These are phyloP conservation scores for Mobula birostris DNA, from an alignment of 2,113 vertebrate genomes.

Conservation along the genomic window DNA sequence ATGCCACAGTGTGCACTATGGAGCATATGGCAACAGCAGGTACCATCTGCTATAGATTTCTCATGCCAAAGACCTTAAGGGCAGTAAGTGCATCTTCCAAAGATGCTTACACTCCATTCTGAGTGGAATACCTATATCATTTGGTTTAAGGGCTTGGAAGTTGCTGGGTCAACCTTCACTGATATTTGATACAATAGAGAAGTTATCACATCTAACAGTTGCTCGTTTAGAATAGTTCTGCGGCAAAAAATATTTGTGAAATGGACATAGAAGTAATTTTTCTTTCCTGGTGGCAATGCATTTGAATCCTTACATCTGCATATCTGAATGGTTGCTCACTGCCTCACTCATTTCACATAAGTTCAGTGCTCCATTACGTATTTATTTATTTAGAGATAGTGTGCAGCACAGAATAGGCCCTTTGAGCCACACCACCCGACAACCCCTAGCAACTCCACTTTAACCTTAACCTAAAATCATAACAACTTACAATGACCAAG, in stretches of 20 bases:
- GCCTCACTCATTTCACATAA: background rate
- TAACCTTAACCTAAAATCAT: too few relatives aligned
- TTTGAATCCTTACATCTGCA: background rate
- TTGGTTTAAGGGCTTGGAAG: background rate
- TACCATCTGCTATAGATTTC: background rate
- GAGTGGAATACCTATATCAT: background rate
- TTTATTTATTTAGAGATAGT: too few relatives aligned
- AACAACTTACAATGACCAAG: too few relatives aligned
- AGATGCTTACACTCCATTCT: background rate
- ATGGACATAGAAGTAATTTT: background rate
- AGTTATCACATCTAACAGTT: background rate
- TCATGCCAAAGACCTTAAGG: conserved; percentile 20
- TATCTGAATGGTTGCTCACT: background rate
- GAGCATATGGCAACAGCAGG: conserved; percentile 17
- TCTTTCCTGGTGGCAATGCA: background rate
- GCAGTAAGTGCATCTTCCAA: background rate
- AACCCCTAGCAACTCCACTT: too few relatives aligned
- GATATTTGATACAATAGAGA: background rate
- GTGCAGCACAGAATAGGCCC: too few relatives aligned
- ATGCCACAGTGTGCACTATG: background rate
- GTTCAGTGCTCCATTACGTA: background rate
- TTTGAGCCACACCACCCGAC: too few relatives aligned
- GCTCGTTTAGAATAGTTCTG: background rate
- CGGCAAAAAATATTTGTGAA: background rate
- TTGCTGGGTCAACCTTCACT: background rate